phyloP scores from a whole-genome alignment of 2,113 vertebrate genomes.

The Talpa occidentalis region DNA sequence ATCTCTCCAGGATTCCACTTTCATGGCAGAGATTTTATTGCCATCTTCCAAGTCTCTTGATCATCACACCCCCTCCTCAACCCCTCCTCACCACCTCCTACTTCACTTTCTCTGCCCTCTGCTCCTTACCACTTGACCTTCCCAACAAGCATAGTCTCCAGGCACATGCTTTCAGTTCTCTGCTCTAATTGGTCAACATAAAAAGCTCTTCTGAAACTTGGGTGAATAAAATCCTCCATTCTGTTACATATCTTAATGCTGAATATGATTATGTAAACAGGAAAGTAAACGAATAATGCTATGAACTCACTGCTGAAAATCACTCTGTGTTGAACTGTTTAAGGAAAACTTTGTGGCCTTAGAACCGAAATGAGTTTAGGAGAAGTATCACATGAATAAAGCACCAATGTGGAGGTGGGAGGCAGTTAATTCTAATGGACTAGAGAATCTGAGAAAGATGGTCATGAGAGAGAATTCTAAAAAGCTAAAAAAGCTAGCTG shows the following conservation, averaged over 20 bases:
- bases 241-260: neutral
- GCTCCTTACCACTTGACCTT: neutral
- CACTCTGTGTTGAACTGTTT: neutral
- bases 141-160: neutral
- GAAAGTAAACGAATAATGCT: neutral
- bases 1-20: neutral
- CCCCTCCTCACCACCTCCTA: neutral
- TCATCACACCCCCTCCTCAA: neutral
- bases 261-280: neutral
- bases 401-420: neutral
- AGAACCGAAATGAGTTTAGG: neutral
- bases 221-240: neutral
- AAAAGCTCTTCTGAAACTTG: slow-evolving; percentile 13
- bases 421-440: neutral
- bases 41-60: neutral
- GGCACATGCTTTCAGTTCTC: neutral
- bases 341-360: neutral
- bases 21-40: neutral
- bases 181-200: neutral
- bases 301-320: neutral
- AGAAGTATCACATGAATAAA: neutral
- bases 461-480: neutral
- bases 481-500: neutral
- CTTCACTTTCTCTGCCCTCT: neutral
- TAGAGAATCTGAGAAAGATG: neutral